Conservation (phyloP, 2,888 invertebrate genomes). For the Dasypolia templi region DNA sequence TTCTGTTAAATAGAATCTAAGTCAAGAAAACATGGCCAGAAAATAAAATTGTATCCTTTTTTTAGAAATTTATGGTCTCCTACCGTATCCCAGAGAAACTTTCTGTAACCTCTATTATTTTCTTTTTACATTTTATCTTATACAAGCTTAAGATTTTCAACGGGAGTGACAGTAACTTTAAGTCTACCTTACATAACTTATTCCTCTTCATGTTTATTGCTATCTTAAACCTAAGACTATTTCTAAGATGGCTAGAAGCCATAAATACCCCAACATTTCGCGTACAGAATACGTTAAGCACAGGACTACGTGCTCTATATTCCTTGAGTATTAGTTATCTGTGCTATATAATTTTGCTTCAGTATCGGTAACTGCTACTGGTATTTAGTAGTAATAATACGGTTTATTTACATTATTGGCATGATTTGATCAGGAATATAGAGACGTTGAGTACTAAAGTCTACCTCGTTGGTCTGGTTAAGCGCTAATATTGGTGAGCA, state of each 20-base stretch:
- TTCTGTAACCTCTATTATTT: not conserved
- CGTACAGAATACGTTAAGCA: constrained; percentile 57
- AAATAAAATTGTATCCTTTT: not conserved
- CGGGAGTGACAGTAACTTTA: constrained; percentile 16
- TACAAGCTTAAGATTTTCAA: not conserved
- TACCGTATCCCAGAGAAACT: not conserved
- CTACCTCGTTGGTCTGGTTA: too few relatives aligned
- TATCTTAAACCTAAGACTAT: constrained; percentile 33
- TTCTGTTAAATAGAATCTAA: not conserved
- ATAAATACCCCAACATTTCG: constrained; percentile 58
- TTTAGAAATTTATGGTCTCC: not conserved
- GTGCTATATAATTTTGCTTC: constrained; percentile 6
- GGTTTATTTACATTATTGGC: not conserved
- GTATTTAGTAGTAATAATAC: constrained; percentile 12
- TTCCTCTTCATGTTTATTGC: constrained; percentile 26
- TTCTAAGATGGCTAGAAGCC: constrained; percentile 54
- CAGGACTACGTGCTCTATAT: constrained; percentile 57
- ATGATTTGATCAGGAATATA: not conserved
- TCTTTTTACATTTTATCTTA: not conserved
- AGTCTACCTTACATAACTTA: constrained; percentile 3
- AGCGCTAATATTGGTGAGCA: too few relatives aligned
- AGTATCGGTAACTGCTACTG: not conserved
- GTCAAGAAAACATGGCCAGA: not conserved
- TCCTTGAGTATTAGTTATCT: constrained; percentile 52
- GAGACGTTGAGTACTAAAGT: too few relatives aligned